Evolutionary conservation across 1,140 invertebrate genomes (phyloP).

Genomic region (Theocolax elegans): DNA sequence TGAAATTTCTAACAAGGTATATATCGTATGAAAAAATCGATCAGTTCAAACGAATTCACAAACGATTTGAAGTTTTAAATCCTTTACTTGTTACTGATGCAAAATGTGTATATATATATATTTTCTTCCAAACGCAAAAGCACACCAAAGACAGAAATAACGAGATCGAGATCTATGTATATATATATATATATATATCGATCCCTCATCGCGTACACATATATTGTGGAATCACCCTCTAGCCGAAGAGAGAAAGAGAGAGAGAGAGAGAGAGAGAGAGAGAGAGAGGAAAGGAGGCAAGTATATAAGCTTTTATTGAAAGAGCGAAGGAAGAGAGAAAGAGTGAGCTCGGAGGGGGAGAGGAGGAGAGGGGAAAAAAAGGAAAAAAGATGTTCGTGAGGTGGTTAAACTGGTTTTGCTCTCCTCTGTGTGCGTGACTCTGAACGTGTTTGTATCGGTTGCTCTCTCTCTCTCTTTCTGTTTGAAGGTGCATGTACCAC

Average conservation of each 20-base stretch:
- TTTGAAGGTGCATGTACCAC: slow-evolving; percentile 32
- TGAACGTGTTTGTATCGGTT: slow-evolving; percentile 31
- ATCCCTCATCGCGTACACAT: too few species aligned
- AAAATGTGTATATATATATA: too few species aligned
- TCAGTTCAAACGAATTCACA: too few species aligned
- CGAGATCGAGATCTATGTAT: too few species aligned
- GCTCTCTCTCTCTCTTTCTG: slow-evolving; percentile 46
- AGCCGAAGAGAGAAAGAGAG: slow-evolving; percentile 11
- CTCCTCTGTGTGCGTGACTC: slow-evolving; percentile 45
- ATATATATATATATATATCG: too few species aligned
- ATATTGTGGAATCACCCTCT: too few species aligned
- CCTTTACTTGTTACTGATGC: too few species aligned
- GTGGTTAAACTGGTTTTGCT: slow-evolving; percentile 68
- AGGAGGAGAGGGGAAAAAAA: slow-evolving; percentile 27
- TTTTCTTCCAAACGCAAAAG: too few species aligned
- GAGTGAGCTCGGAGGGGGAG: slow-evolving; percentile 12
- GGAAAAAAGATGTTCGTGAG: slow-evolving; percentile 54
- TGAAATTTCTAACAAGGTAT: too few species aligned
- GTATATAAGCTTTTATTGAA: slow-evolving; percentile 40
- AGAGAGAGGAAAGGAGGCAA: slow-evolving; percentile 24
- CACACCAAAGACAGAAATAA: too few species aligned
- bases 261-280: slow-evolving; percentile 3
- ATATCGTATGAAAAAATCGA: too few species aligned
- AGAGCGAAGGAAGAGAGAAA: slow-evolving; percentile 6
- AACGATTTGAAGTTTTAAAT: too few species aligned